phyloP scores from a whole-genome alignment of 2,888 invertebrate species.

The Amphipyra tragopoginis region DNA sequence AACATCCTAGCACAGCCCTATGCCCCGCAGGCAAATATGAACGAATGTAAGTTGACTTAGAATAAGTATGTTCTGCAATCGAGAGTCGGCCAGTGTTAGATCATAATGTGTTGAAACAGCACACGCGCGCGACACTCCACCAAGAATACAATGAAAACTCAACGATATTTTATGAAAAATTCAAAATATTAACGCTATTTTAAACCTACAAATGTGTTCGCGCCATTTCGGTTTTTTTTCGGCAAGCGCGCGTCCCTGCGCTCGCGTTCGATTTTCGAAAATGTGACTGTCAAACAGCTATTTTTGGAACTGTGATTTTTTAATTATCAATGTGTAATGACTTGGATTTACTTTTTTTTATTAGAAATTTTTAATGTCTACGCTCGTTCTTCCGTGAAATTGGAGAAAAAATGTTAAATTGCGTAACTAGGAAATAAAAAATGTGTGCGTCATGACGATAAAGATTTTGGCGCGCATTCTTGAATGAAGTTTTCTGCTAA shows the following conservation, averaged over 20 bases:
- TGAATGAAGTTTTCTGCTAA: slow-evolving; percentile 37
- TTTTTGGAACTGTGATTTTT: slow-evolving; percentile 61
- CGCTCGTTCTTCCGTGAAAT: slow-evolving; percentile 76
- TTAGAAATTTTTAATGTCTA: slow-evolving; percentile 61
- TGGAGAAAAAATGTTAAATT: slow-evolving; percentile 76
- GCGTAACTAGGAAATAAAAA: slow-evolving; percentile 72
- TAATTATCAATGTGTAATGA: slow-evolving; percentile 51
- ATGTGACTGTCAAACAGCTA: slow-evolving; percentile 69
- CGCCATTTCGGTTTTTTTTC: slow-evolving; percentile 63
- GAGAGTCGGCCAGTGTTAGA: slow-evolving; percentile 89
- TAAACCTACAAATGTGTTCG: slow-evolving; percentile 60
- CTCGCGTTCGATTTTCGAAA: slow-evolving; percentile 62
- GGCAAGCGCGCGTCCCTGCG: slow-evolving; percentile 47
- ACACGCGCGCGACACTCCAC: slow-evolving; percentile 84
- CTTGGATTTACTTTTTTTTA: slow-evolving; percentile 51
- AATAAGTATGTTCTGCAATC: slow-evolving; percentile 90
- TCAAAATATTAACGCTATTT: slow-evolving; percentile 57
- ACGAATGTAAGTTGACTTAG: slow-evolving; percentile 90
- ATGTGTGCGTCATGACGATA: slow-evolving; percentile 62
- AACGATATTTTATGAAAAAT: slow-evolving; percentile 60
- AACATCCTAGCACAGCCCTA: slow-evolving; percentile 85
- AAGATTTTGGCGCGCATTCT: slow-evolving; percentile 63
- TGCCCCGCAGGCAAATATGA: slow-evolving; percentile 89
- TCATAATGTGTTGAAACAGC: slow-evolving; percentile 90
- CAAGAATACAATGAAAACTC: slow-evolving; percentile 80